Conservation (phyloP, 2,888 invertebrate species). For the Parnassius apollo region DNA sequence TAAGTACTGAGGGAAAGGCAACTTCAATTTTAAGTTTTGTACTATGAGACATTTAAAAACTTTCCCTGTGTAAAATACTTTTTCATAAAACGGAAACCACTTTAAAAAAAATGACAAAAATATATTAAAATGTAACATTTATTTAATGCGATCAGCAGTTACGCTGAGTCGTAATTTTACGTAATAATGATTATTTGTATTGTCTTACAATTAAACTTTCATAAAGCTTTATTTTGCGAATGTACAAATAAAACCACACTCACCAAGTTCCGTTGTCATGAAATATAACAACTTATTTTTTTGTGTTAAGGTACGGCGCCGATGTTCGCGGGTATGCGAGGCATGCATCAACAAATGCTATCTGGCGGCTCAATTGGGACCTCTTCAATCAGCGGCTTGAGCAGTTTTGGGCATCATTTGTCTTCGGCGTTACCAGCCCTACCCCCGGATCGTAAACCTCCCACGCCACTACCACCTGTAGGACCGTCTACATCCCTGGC, state of each 20-base stretch:
- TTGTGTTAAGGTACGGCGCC: constrained; percentile 53
- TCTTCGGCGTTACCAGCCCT: constrained; percentile 64
- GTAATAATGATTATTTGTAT: no score
- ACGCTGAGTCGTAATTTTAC: no score
- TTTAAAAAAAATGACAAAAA: no score
- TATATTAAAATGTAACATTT: no score
- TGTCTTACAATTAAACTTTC: neutral
- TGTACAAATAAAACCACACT: no score
- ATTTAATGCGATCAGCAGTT: no score
- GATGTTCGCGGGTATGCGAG: constrained; percentile 70
- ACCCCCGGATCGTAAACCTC: constrained; percentile 81
- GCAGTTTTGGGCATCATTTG: constrained; percentile 56
- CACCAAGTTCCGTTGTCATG: no score
- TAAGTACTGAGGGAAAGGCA: no score
- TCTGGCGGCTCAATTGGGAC: constrained; percentile 49
- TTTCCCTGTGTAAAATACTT: no score
- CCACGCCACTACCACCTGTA: constrained; percentile 78
- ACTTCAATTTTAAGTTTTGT: no score
- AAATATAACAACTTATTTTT: neutral
- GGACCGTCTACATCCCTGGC: constrained; percentile 59
- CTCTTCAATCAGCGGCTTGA: constrained; percentile 56
- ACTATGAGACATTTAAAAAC: no score
- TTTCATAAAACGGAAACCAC: no score
- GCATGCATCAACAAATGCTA: constrained; percentile 70
- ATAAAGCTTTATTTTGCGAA: neutral